Evolutionary conservation across 2,888 invertebrate species (phyloP).

Genomic region (Pteria penguin): DNA sequence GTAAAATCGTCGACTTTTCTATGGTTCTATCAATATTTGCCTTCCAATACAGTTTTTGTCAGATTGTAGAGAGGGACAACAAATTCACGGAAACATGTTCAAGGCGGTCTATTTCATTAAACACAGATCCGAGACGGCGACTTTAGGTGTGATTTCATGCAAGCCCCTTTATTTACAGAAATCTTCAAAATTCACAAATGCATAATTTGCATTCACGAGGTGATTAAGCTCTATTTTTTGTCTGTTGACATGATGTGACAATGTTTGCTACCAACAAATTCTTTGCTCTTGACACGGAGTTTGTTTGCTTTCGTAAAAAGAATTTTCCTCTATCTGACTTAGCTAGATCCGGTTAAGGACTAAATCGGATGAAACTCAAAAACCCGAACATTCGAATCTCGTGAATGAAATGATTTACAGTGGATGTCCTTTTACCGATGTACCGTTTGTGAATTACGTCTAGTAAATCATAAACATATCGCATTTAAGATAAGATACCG

Average conservation of each 20-base stretch:
- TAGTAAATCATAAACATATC: too few relatives aligned
- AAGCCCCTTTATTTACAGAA: neutral
- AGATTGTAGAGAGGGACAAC: neutral
- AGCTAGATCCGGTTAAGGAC: neutral
- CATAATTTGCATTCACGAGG: neutral
- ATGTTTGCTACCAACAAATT: neutral
- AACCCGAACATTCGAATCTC: too few relatives aligned
- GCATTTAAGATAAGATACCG: too few relatives aligned
- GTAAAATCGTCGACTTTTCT: constrained; percentile 1
- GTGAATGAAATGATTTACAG: too few relatives aligned
- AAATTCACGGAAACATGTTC: neutral
- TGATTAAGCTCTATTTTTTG: constrained; percentile 4
- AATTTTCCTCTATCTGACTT: too few relatives aligned
- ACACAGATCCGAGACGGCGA: neutral
- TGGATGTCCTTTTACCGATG: too few relatives aligned
- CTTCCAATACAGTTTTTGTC: neutral
- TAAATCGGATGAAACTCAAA: neutral
- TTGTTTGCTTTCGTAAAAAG: neutral
- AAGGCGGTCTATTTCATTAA: neutral
- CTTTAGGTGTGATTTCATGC: constrained; percentile 3
- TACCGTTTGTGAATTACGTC: too few relatives aligned
- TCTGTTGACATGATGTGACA: neutral
- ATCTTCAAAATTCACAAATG: constrained; percentile 10
- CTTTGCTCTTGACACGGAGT: neutral
- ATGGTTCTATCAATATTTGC: constrained; percentile 1